A percentile compares a stretch with the other conserved stretches of the same genome.
Evolutionary conservation across 2,888 invertebrate genomes (phyloP).

Genomic region (Agrochola litura): DNA sequence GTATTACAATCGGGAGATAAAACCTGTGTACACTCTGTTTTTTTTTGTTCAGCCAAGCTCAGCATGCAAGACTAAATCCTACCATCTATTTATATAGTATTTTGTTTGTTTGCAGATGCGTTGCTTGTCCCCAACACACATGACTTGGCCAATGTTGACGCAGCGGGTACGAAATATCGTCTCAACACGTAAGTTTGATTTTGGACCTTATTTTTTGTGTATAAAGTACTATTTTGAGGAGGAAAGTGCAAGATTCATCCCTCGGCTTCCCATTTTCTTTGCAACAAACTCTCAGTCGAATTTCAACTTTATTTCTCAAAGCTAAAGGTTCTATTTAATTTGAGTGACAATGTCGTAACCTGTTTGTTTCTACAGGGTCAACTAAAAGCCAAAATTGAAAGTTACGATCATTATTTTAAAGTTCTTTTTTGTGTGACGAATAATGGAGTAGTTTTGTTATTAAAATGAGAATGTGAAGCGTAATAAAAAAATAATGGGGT

Average conservation of each 20-base stretch:
- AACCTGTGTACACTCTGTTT: constrained; percentile 5
- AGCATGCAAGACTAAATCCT: constrained; percentile 25
- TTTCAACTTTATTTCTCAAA: constrained; percentile 64
- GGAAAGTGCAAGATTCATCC: constrained; percentile 42
- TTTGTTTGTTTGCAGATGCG: constrained; percentile 83
- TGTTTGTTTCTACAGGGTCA: constrained; percentile 13
- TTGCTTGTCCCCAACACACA: constrained; percentile 77
- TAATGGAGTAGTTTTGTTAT: constrained; percentile 75
- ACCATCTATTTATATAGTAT: constrained; percentile 64
- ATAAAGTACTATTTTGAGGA: constrained; percentile 55
- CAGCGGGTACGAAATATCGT: constrained; percentile 65
- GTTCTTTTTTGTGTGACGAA: constrained; percentile 49
- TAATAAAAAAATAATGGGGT: constrained; percentile 74
- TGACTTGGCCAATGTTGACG: constrained; percentile 75
- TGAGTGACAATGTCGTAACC: constrained; percentile 6
- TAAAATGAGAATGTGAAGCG: constrained; percentile 78
- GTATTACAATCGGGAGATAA: constrained; percentile 16
- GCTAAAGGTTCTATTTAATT: constrained; percentile 59
- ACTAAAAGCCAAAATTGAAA: constrained; percentile 38
- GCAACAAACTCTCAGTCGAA: constrained; percentile 51
- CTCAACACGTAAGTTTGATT: constrained; percentile 74
- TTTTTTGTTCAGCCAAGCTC: constrained; percentile 30
- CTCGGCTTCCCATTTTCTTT: constrained; percentile 60
- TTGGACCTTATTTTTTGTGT: constrained; percentile 57
- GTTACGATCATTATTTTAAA: constrained; percentile 32